A percentile compares a stretch with the other conserved stretches of the same genome.
phyloP scores from a whole-genome alignment of 2,113 vertebrate species.

The Nannospalax galili region DNA sequence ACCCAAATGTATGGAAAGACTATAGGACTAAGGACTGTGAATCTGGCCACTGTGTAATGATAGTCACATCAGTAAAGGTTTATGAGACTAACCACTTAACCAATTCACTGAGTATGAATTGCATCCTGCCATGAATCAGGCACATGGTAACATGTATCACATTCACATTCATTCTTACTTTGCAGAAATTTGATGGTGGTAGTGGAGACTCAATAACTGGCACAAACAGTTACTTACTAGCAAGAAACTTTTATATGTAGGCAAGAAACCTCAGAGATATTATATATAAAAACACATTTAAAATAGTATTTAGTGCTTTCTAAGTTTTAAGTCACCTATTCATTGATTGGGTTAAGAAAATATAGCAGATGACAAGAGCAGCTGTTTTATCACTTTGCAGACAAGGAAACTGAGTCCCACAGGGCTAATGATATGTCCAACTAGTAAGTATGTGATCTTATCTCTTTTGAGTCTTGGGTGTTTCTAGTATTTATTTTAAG shows the following conservation, averaged over 20 bases:
- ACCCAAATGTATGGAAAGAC: neutral
- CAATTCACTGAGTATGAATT: neutral
- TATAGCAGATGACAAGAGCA: neutral
- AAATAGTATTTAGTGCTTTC: slow-evolving; percentile 10
- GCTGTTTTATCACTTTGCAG: neutral
- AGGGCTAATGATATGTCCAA: neutral
- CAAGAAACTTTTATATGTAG: neutral
- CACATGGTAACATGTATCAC: neutral
- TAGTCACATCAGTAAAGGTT: neutral
- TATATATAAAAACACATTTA: neutral
- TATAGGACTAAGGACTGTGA: neutral
- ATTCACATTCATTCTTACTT: neutral
- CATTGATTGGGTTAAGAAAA: neutral
- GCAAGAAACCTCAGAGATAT: neutral
- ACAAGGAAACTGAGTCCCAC: neutral
- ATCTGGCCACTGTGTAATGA: neutral
- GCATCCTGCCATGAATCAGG: neutral
- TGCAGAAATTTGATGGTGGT: neutral
- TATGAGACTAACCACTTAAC: neutral
- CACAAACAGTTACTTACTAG: neutral
- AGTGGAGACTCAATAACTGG: neutral
- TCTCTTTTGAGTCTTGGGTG: neutral
- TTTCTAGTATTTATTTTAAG: slow-evolving; percentile 51
- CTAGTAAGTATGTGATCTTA: neutral
- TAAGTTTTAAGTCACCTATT: neutral